These are phyloP conservation scores for Drosophila kuntzei DNA, from an alignment of 2,888 invertebrate species.

Conservation along the genomic window DNA sequence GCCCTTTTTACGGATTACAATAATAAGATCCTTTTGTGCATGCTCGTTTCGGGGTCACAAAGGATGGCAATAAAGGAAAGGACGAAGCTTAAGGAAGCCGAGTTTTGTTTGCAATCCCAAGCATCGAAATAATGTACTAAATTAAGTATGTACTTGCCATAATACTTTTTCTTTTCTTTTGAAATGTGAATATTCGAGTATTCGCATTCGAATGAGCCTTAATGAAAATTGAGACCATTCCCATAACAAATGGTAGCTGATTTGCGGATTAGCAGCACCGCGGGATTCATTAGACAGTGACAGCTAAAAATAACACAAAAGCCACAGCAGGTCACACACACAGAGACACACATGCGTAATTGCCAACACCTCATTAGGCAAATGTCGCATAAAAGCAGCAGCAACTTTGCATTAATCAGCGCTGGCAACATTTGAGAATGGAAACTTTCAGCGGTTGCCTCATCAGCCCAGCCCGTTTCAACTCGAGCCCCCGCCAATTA, in stretches of 20 bases:
- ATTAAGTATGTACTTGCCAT: constrained; percentile 35
- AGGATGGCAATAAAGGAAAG: constrained; percentile 27
- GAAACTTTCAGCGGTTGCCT: constrained; percentile 55
- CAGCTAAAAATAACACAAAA: constrained; percentile 54
- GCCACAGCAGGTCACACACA: constrained; percentile 25
- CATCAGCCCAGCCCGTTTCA: constrained; percentile 25
- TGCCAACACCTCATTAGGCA: constrained; percentile 76
- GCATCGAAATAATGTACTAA: constrained; percentile 28
- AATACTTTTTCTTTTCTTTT: constrained; percentile 28
- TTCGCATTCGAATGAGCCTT: background rate
- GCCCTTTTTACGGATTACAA: constrained; percentile 71
- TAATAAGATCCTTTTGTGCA: constrained; percentile 64
- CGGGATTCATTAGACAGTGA: constrained; percentile 46
- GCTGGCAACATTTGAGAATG: constrained; percentile 30
- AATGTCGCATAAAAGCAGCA: constrained; percentile 45
- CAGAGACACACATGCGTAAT: constrained; percentile 44
- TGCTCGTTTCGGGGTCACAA: constrained; percentile 24
- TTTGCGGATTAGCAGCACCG: constrained; percentile 39
- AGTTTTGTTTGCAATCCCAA: constrained; percentile 17
- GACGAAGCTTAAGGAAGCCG: constrained; percentile 16
- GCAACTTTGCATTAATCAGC: constrained; percentile 69
- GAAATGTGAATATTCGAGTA: constrained; percentile 9
- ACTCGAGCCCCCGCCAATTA: constrained; percentile 53
- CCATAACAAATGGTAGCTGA: constrained; percentile 64
- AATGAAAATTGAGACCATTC: constrained; percentile 57